Percentiles rank a stretch among this genome's conserved stretches.
phyloP scores from a whole-genome alignment of 2,888 invertebrate species.

The Plebejus melissa region DNA sequence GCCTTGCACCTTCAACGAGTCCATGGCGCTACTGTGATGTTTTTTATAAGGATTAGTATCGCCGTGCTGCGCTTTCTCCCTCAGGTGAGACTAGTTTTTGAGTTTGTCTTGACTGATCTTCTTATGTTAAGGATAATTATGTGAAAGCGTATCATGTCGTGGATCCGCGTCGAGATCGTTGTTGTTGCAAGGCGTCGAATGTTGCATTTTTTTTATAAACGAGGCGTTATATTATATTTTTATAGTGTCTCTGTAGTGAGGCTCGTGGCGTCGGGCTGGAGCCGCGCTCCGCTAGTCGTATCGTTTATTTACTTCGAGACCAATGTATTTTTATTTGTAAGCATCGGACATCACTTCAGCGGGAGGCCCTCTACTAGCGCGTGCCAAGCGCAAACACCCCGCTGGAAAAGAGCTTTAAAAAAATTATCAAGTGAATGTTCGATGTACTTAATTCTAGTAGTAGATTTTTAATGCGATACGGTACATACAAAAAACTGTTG shows the following conservation, averaged over 20 bases:
- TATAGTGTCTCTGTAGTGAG: conserved; percentile 43
- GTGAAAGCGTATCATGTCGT: conserved; percentile 34
- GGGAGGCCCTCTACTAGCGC: conserved; percentile 40
- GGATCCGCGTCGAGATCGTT: conserved; percentile 40
- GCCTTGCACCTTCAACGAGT: conserved; percentile 39
- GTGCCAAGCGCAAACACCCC: conserved; percentile 43
- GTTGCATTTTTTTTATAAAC: conserved; percentile 63
- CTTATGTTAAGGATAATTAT: conserved; percentile 34
- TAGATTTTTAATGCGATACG: conserved; percentile 70
- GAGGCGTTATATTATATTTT: conserved; percentile 59
- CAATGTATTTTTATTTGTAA: conserved; percentile 70
- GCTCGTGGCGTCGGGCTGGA: conserved; percentile 50
- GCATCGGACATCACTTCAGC: conserved; percentile 45
- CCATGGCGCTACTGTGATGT: conserved; percentile 41
- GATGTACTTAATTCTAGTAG: conserved; percentile 64
- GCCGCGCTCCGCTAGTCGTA: conserved; percentile 57
- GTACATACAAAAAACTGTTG: conserved; percentile 61
- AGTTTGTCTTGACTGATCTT: conserved; percentile 38
- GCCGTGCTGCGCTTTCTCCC: conserved; percentile 38
- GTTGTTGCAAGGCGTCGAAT: conserved; percentile 42
- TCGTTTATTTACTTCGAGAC: conserved; percentile 73
- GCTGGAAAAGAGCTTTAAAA: conserved; percentile 60
- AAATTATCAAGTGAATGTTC: conserved; percentile 46
- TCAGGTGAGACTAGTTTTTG: conserved; percentile 35
- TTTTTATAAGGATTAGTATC: conserved; percentile 39